These are phyloP conservation scores for Eciton burchellii DNA, from an alignment of 1,140 invertebrate species.

Conservation along the genomic window DNA sequence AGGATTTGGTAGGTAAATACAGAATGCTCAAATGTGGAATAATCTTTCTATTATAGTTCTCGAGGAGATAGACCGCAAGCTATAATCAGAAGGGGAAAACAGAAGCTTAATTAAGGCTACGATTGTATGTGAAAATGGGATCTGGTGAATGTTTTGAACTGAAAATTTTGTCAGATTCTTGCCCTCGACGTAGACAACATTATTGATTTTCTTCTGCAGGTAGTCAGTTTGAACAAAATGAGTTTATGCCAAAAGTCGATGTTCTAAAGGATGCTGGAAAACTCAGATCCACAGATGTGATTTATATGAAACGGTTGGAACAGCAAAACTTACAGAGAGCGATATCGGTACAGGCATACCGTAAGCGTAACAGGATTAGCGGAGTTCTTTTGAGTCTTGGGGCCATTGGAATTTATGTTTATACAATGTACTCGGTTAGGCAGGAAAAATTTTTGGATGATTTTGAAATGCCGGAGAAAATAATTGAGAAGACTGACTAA, in stretches of 20 bases:
- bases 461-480: conserved; percentile 91
- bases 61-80: background rate
- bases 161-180: background rate
- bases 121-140: conserved; percentile 39
- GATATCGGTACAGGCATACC: conserved; percentile 87
- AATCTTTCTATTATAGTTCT: background rate
- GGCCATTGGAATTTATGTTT: conserved; percentile 92
- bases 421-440: conserved; percentile 93
- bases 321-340: conserved; percentile 90
- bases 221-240: background rate
- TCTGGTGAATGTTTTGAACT: conserved; percentile 38
- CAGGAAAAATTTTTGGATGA: conserved; percentile 96
- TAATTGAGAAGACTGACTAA: conserved; percentile 69
- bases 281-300: conserved; percentile 88
- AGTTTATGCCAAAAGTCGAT: conserved; percentile 86
- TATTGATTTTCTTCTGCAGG: conserved; percentile 43
- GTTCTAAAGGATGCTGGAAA: conserved; percentile 82
- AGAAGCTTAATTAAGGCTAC: background rate
- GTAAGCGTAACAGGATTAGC: conserved; percentile 88
- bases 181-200: background rate
- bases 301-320: conserved; percentile 93
- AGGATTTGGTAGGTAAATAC: too few species aligned
- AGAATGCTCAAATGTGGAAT: too few species aligned
- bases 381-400: conserved; percentile 87
- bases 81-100: background rate